A percentile compares a stretch with the other conserved stretches of the same genome.
Evolutionary conservation across 2,113 vertebrate genomes (phyloP).

Genomic region (Scatophagus argus): DNA sequence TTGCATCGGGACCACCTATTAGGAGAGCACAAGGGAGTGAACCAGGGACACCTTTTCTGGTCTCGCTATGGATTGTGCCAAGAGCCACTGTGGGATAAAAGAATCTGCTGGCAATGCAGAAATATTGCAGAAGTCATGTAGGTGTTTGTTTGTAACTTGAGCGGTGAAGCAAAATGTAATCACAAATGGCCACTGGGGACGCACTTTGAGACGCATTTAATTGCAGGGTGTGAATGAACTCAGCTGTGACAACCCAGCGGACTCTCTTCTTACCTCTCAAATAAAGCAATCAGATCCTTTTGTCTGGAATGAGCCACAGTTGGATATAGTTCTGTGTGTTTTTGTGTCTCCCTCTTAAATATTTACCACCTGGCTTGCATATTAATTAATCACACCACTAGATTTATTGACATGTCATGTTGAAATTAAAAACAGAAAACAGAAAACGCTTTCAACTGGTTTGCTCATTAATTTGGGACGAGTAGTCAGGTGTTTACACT

Average conservation of each 20-base stretch:
- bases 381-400: neutral
- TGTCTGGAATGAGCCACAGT: neutral
- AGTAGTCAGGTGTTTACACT: slow-evolving; percentile 4
- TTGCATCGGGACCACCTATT: slow-evolving; percentile 32
- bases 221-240: slow-evolving; percentile 41
- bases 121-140: slow-evolving; percentile 50
- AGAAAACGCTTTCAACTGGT: neutral
- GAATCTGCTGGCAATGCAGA: slow-evolving; percentile 34
- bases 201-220: slow-evolving; percentile 36
- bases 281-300: slow-evolving; percentile 33
- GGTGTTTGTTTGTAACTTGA: slow-evolving; percentile 62
- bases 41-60: slow-evolving; percentile 20
- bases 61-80: slow-evolving; percentile 30
- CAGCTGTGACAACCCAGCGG: slow-evolving; percentile 21
- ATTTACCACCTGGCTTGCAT: neutral
- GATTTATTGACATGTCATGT: neutral
- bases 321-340: neutral
- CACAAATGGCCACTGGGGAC: slow-evolving; percentile 51
- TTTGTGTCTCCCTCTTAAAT: neutral
- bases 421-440: neutral
- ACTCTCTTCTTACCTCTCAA: slow-evolving; percentile 1
- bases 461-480: slow-evolving; percentile 4
- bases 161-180: slow-evolving; percentile 37
- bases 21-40: slow-evolving; percentile 14
- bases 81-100: slow-evolving; percentile 9